These are phyloP conservation scores for Falco biarmicus DNA, from an alignment of 2,797 vertebrate genomes.

Conservation along the genomic window DNA sequence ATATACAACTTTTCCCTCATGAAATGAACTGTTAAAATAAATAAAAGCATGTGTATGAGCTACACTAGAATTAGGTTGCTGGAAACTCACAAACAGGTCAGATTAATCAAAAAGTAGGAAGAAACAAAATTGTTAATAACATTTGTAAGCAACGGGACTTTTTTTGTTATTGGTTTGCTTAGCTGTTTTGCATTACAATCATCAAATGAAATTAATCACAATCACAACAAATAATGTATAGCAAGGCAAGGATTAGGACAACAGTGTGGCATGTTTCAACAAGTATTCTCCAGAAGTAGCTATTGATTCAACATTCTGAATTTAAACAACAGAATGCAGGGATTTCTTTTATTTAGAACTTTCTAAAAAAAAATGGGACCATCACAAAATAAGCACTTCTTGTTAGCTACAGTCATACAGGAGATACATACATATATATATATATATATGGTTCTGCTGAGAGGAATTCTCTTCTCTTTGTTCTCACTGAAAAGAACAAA, in stretches of 20 bases:
- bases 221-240: not conserved
- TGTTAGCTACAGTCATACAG: not conserved
- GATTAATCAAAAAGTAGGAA: not conserved
- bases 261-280: not conserved
- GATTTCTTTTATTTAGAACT: constrained; percentile 30
- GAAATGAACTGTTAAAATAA: not conserved
- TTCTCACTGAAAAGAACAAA: constrained; percentile 4
- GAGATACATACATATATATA: not conserved
- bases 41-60: not conserved
- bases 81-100: not conserved
- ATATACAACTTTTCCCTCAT: not conserved
- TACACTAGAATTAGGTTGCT: not conserved
- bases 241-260: constrained; percentile 10
- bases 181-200: not conserved
- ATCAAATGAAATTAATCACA: not conserved
- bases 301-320: not conserved
- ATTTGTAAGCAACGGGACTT: not conserved
- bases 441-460: not conserved
- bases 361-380: constrained; percentile 3
- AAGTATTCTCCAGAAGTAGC: constrained; percentile 7
- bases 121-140: not conserved
- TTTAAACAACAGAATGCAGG: not conserved
- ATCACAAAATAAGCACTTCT: constrained; percentile 23
- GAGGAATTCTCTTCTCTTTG: constrained; percentile 14
- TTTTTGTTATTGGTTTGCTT: not conserved